Conservation (phyloP, 2,797 vertebrate genomes). For the Peromyscus eremicus region DNA sequence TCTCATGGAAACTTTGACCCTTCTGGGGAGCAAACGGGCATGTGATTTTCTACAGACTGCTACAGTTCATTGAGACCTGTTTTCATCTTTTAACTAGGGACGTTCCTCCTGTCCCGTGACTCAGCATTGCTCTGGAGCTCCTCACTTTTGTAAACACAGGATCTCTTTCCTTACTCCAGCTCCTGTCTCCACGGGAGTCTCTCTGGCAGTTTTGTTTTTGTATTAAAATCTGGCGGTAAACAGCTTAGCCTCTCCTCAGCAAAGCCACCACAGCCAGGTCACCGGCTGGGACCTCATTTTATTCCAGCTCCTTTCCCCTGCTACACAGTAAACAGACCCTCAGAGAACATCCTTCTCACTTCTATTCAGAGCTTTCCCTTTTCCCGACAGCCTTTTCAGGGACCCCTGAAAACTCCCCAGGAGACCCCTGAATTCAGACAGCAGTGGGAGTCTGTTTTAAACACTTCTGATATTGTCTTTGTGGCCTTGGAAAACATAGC, state of each 20-base stretch:
- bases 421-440: not conserved
- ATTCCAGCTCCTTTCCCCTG: slow-evolving; percentile 50
- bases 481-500: not conserved
- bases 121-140: slow-evolving; percentile 23
- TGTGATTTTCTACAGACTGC: slow-evolving; percentile 17
- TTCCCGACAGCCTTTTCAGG: not conserved
- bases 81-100: slow-evolving; percentile 22
- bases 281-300: slow-evolving; percentile 57
- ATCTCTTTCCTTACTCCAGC: slow-evolving; percentile 63
- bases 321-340: slow-evolving; percentile 47
- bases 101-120: not conserved
- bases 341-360: not conserved
- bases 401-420: slow-evolving; percentile 16
- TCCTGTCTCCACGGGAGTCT: slow-evolving; percentile 36
- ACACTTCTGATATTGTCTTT: not conserved
- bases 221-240: slow-evolving; percentile 58
- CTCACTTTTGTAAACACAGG: slow-evolving; percentile 17
- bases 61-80: slow-evolving; percentile 22
- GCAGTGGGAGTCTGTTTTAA: not conserved
- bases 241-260: slow-evolving; percentile 32
- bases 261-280: not conserved
- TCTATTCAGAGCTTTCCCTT: not conserved
- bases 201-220: slow-evolving; percentile 44
- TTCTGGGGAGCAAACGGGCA: not conserved
- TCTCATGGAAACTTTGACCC: slow-evolving; percentile 34